Evolutionary conservation across 2,113 vertebrate species (phyloP).

Genomic region (Okapia johnstoni): DNA sequence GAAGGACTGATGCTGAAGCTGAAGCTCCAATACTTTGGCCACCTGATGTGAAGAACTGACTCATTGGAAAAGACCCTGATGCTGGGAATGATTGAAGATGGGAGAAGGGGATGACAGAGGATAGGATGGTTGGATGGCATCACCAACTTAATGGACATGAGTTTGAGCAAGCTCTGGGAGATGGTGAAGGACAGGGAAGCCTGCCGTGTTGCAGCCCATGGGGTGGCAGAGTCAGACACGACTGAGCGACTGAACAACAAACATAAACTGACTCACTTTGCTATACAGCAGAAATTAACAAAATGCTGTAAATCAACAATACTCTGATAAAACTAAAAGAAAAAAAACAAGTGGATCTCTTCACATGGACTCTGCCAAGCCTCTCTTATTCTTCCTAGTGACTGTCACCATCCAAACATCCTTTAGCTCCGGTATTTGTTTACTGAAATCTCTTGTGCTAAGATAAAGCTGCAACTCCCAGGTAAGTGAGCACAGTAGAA

Average conservation of each 20-base stretch:
- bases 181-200: not conserved
- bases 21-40: not conserved
- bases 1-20: not conserved
- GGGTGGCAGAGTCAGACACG: not conserved
- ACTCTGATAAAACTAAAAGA: not conserved
- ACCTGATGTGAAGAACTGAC: not conserved
- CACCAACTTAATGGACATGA: not conserved
- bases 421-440: not conserved
- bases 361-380: not conserved
- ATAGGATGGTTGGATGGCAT: not conserved
- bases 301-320: not conserved
- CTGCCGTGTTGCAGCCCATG: not conserved
- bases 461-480: not conserved
- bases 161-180: not conserved
- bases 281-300: not conserved
- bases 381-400: too few relatives aligned
- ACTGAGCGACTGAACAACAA: not conserved
- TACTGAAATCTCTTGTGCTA: not conserved
- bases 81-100: not conserved
- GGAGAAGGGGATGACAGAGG: not conserved
- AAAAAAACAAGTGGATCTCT: not conserved
- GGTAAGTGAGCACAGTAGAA: not conserved
- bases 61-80: not conserved
- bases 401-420: fast-evolving
- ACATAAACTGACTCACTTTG: not conserved